Percentiles rank a stretch among this genome's conserved stretches.
Evolutionary conservation across 2,888 invertebrate species (phyloP).

Genomic region (Spisula subtruncata): DNA sequence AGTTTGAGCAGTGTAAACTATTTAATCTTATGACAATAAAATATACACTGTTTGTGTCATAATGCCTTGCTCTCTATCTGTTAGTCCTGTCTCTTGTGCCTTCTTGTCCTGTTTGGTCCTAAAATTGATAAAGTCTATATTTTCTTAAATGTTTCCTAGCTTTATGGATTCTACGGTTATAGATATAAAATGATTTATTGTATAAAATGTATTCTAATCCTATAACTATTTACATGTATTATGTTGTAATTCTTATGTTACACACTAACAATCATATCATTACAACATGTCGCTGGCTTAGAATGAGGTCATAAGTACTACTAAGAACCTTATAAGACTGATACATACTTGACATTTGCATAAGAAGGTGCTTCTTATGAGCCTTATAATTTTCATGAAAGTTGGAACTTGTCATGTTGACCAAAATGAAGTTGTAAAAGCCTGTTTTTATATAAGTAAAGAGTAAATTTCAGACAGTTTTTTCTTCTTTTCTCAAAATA

Average conservation of each 20-base stretch:
- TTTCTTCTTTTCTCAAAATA: too few species aligned
- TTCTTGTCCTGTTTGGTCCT: background rate
- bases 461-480: too few species aligned
- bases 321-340: too few species aligned
- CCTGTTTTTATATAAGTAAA: too few species aligned
- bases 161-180: background rate
- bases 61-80: slow-evolving; percentile 39
- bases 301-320: too few species aligned
- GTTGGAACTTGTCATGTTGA: too few species aligned
- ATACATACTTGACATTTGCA: too few species aligned
- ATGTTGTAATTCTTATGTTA: too few species aligned
- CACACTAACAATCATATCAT: background rate
- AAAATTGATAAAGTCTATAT: background rate
- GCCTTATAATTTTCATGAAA: too few species aligned
- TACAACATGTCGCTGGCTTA: too few species aligned
- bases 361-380: too few species aligned
- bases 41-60: slow-evolving; percentile 15
- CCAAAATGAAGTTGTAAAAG: too few species aligned
- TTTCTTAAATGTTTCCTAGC: slow-evolving; percentile 12
- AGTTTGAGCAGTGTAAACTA: background rate
- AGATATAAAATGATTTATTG: background rate
- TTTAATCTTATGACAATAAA: background rate
- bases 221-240: background rate
- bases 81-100: slow-evolving; percentile 22
- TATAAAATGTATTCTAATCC: background rate